A percentile compares a stretch with the other conserved stretches of the same genome.
Conservation (phyloP, 2,888 invertebrate species). For the Embidobia sp. region DNA sequence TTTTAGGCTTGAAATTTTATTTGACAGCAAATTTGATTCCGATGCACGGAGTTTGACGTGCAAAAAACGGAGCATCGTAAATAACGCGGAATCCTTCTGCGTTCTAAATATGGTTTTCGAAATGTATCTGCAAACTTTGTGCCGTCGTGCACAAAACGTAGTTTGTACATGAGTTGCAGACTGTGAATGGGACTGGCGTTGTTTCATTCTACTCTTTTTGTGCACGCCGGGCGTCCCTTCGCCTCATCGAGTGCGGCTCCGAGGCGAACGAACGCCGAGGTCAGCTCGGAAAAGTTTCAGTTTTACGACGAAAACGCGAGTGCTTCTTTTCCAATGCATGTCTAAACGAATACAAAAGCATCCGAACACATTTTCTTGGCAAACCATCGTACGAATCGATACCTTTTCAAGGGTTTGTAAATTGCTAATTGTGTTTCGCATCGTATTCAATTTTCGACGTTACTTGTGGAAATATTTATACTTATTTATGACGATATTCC, state of each 20-base stretch:
- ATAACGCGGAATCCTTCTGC: slow-evolving; percentile 26
- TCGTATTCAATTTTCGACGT: slow-evolving; percentile 19
- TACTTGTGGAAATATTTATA: slow-evolving; percentile 2
- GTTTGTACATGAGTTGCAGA: slow-evolving; percentile 40
- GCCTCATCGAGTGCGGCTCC: slow-evolving; percentile 4
- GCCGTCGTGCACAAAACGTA: slow-evolving; percentile 34
- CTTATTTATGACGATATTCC: no score
- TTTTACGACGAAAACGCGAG: slow-evolving; percentile 33
- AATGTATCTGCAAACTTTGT: slow-evolving; percentile 40
- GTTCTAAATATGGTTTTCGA: slow-evolving; percentile 34
- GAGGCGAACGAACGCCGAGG: slow-evolving; percentile 52
- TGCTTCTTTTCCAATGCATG: slow-evolving; percentile 41
- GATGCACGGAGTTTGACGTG: neutral
- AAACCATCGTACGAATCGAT: slow-evolving; percentile 28
- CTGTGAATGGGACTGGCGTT: slow-evolving; percentile 53
- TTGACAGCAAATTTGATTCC: slow-evolving; percentile 19
- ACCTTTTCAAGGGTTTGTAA: slow-evolving; percentile 13
- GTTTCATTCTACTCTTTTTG: slow-evolving; percentile 45
- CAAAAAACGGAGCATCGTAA: slow-evolving; percentile 17
- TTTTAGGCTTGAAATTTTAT: slow-evolving; percentile 12
- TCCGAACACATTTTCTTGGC: slow-evolving; percentile 18
- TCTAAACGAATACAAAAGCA: slow-evolving; percentile 46
- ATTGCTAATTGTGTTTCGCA: slow-evolving; percentile 32
- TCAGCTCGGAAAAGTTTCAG: slow-evolving; percentile 49
- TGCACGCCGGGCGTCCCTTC: slow-evolving; percentile 17